Evolutionary conservation across 2,888 invertebrate species (phyloP).

Genomic region (Pollenia labialis): DNA sequence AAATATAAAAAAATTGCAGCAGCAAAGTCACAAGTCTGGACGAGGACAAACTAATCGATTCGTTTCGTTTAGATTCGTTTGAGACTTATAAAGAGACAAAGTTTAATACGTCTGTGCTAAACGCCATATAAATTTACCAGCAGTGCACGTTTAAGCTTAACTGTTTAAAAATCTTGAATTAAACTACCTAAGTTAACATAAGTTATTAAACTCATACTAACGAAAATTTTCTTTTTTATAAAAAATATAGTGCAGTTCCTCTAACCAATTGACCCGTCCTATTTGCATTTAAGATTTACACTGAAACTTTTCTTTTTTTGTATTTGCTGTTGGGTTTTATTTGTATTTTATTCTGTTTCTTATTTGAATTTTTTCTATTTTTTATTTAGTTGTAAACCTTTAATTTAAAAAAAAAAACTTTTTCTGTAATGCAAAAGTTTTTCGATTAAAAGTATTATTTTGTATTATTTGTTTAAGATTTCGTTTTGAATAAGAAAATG

Average conservation of each 20-base stretch:
- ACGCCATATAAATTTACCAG: no score
- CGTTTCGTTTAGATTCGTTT: no score
- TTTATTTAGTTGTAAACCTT: constrained; percentile 61
- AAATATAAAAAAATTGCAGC: no score
- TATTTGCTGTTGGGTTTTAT: constrained; percentile 44
- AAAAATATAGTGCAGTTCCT: neutral
- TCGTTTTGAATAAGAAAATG: constrained; percentile 56
- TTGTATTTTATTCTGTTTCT: constrained; percentile 33
- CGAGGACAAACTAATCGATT: no score
- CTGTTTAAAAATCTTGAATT: neutral
- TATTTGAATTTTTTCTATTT: constrained; percentile 3
- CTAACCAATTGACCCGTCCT: constrained; percentile 13
- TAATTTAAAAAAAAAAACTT: constrained; percentile 49
- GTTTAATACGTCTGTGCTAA: no score
- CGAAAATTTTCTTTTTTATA: no score
- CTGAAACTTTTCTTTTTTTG: neutral
- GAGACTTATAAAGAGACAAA: no score
- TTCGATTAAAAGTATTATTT: constrained; percentile 73
- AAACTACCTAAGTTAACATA: no score
- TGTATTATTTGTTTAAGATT: constrained; percentile 69
- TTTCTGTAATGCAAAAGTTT: constrained; percentile 71
- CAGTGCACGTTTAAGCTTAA: no score
- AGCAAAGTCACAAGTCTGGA: no score
- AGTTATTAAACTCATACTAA: no score
- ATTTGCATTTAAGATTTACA: constrained; percentile 24